Conservation (phyloP, 2,797 vertebrate species). For the Clamator glandarius region DNA sequence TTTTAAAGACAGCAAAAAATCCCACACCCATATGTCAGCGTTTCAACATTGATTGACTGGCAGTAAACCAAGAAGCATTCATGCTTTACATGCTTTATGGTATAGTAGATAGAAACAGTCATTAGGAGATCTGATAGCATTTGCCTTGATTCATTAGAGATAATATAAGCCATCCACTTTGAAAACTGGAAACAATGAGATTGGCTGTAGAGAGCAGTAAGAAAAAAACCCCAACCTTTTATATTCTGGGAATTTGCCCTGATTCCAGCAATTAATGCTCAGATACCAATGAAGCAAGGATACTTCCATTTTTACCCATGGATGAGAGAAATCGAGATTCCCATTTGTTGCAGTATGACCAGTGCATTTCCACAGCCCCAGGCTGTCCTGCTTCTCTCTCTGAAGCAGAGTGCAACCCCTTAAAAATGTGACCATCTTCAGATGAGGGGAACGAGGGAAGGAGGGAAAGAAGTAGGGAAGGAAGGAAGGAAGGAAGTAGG, state of each 20-base stretch:
- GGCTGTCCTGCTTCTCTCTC: not conserved
- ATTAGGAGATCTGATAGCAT: not conserved
- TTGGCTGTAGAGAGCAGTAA: not conserved
- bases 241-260: not conserved
- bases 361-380: not conserved
- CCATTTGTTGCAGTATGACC: not conserved
- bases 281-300: not conserved
- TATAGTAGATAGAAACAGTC: not conserved
- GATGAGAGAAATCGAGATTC: not conserved
- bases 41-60: conserved; percentile 1
- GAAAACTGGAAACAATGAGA: not conserved
- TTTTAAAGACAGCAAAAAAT: conserved; percentile 49
- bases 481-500: no score
- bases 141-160: not conserved
- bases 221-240: not conserved
- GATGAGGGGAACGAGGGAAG: no score
- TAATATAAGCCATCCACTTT: not conserved
- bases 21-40: conserved; percentile 15
- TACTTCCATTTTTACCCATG: not conserved
- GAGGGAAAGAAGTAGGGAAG: no score
- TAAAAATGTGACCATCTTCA: not conserved
- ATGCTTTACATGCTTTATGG: not conserved
- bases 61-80: not conserved
- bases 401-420: not conserved
- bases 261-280: not conserved